Evolutionary conservation across 2,797 vertebrate species (phyloP), one percentile per base, ranked within the genome.

Genomic region (Pangasius djambal): DNA sequence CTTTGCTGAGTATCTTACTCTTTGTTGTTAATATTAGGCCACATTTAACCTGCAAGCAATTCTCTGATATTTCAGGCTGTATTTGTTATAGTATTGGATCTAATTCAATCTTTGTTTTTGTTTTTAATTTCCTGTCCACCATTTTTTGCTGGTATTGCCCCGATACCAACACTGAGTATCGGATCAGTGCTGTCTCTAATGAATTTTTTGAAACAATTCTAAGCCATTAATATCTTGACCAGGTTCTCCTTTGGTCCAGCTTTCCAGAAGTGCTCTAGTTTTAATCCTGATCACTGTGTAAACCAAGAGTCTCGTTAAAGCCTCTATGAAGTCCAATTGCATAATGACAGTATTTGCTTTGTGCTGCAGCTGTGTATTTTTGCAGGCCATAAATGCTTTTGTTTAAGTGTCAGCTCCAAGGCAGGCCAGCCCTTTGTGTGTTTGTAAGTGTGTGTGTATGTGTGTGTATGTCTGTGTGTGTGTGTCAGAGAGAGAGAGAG

Each of bases 281-380:
- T 90, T 92, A 93, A 92, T 91, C 89, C 89, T 91, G 89, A 90
- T 91, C 61, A 74, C 7, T 31, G 7, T 69, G 22, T 79, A 85
- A 63, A 61, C n/a, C 69, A 34, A 69, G 75, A 48, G 85, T 81
- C 50, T 81, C 7, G 22, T 44, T 67, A 6, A 50, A 57, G n/a
- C 48, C 28, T 67, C 44, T 52, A 67, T 87, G 20, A 69, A 78
- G 48, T 87, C 37, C 48, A 83, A 22, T 40, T 86, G 70, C 59
- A n/a, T 86, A 82, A 86, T 85, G 63, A 67, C 37, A 69, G 37
- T 50, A 7, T 75, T 22, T 57, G 81, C 52, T 31, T 65, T 48
- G 37, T 59, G 69, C 65, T 87, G 86, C 50, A 40, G 37, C 81
- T 15, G 44, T 83, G 88, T 78, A 63, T 87, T 84, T 83, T 77